Evolutionary conservation across 2,888 invertebrate species (phyloP).

Genomic region (Caenorhabditis becei): DNA sequence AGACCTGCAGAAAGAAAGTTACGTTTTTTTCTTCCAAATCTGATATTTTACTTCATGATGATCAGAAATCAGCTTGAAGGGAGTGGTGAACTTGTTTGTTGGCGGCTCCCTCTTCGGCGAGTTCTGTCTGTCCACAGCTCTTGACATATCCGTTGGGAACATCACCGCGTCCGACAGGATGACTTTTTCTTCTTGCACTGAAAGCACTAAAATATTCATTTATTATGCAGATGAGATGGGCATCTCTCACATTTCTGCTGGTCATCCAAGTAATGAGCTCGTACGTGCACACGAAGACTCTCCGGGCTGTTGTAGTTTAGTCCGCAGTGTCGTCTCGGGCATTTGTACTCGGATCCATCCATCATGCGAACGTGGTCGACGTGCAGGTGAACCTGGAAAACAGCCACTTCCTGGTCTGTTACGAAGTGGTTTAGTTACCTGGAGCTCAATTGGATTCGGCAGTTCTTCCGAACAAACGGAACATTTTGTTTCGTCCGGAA

Average conservation of each 20-base stretch:
- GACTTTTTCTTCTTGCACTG: conserved; percentile 28
- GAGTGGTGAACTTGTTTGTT: conserved; percentile 15
- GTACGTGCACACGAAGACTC: conserved; percentile 74
- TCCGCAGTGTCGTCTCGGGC: conserved; percentile 73
- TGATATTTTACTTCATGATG: conserved; percentile 23
- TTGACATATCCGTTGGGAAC: neutral
- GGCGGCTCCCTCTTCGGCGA: conserved; percentile 18
- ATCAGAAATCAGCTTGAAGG: conserved; percentile 44
- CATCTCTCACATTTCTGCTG: conserved; percentile 23
- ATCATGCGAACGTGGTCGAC: conserved; percentile 78
- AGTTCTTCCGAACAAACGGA: conserved; percentile 21
- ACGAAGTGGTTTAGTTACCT: conserved; percentile 22
- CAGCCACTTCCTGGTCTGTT: neutral
- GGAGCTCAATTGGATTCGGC: conserved; percentile 45
- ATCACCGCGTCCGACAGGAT: conserved; percentile 1
- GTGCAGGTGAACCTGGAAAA: conserved; percentile 75
- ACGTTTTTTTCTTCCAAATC: too few species aligned
- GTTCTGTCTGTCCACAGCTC: neutral
- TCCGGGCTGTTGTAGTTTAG: conserved; percentile 75
- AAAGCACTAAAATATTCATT: neutral
- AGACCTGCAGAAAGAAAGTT: neutral
- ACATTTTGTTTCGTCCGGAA: conserved; percentile 39
- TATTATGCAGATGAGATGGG: neutral
- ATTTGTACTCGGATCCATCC: conserved; percentile 78
- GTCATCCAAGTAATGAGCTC: conserved; percentile 69